phyloP scores from a whole-genome alignment of 2,888 invertebrate species.

The Silvanus unidentatus region DNA sequence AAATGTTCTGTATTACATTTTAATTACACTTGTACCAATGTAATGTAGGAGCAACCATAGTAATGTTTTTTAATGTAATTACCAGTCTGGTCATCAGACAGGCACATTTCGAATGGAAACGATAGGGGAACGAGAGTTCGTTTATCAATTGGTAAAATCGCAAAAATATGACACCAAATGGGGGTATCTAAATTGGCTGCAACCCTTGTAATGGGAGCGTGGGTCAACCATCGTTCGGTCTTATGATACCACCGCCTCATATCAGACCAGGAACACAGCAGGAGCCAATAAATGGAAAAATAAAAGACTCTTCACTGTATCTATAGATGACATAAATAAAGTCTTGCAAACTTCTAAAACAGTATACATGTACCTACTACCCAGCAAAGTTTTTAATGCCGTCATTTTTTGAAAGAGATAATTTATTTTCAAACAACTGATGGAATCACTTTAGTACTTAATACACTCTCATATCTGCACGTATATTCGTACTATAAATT shows the following conservation, averaged over 20 bases:
- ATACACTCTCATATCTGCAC: too few relatives aligned
- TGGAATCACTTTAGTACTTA: constrained; percentile 3
- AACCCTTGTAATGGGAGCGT: constrained; percentile 26
- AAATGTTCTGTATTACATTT: too few relatives aligned
- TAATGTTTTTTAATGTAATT: constrained; percentile 11
- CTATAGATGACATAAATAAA: constrained; percentile 3
- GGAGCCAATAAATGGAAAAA: constrained; percentile 28
- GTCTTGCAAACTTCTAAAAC: constrained; percentile 17
- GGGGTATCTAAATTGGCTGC: constrained; percentile 27
- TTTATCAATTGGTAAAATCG: constrained; percentile 22
- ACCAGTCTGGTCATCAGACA: constrained; percentile 6
- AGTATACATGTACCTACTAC: too few relatives aligned
- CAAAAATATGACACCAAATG: constrained; percentile 19
- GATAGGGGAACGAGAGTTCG: constrained; percentile 10
- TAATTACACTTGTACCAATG: background rate
- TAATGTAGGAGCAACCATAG: background rate
- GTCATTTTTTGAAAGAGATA: constrained; percentile 15
- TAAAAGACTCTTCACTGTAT: constrained; percentile 22
- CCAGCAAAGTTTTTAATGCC: constrained; percentile 9
- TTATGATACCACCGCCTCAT: constrained; percentile 26
- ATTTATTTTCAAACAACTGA: constrained; percentile 20
- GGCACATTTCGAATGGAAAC: constrained; percentile 9
- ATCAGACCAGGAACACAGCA: constrained; percentile 25
- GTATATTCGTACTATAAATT: too few relatives aligned
- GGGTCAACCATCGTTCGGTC: constrained; percentile 24